Percentiles rank a stretch among this genome's conserved stretches.
Conservation (phyloP, 2,888 invertebrate genomes). For the Salticus scenicus region DNA sequence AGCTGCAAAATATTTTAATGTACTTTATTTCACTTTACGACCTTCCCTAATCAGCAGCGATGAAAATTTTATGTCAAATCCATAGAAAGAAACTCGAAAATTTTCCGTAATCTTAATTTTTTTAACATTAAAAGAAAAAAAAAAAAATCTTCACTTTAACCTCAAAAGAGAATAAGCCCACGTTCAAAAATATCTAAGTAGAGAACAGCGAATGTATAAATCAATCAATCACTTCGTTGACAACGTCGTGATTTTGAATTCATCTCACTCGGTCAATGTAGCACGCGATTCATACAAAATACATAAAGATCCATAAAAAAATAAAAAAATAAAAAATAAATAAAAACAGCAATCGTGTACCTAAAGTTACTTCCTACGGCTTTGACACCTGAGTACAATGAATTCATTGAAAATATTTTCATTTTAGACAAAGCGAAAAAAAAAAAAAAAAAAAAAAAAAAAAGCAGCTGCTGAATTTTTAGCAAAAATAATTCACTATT, state of each 20-base stretch:
- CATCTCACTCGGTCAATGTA: slow-evolving; percentile 52
- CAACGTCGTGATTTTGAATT: slow-evolving; percentile 48
- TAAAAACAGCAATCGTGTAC: background rate
- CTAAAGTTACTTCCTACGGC: background rate
- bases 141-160: too few relatives aligned
- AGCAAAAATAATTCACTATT: too few relatives aligned
- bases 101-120: too few relatives aligned
- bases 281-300: slow-evolving; percentile 60
- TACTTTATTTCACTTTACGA: too few relatives aligned
- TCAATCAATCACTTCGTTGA: slow-evolving; percentile 49
- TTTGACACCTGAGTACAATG: slow-evolving; percentile 4
- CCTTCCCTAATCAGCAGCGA: too few relatives aligned
- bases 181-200: background rate
- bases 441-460: too few relatives aligned
- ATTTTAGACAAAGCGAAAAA: too few relatives aligned
- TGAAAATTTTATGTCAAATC: too few relatives aligned
- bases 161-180: background rate
- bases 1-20: too few relatives aligned
- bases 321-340: background rate
- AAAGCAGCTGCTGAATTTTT: too few relatives aligned
- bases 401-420: background rate
- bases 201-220: slow-evolving; percentile 36
- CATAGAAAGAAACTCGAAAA: too few relatives aligned
- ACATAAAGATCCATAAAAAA: slow-evolving; percentile 4
- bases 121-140: too few relatives aligned